A percentile compares a stretch with the other conserved stretches of the same genome.
These are phyloP conservation scores for Lasioglossum marginatum DNA, from an alignment of 2,888 invertebrate species.

Conservation along the genomic window DNA sequence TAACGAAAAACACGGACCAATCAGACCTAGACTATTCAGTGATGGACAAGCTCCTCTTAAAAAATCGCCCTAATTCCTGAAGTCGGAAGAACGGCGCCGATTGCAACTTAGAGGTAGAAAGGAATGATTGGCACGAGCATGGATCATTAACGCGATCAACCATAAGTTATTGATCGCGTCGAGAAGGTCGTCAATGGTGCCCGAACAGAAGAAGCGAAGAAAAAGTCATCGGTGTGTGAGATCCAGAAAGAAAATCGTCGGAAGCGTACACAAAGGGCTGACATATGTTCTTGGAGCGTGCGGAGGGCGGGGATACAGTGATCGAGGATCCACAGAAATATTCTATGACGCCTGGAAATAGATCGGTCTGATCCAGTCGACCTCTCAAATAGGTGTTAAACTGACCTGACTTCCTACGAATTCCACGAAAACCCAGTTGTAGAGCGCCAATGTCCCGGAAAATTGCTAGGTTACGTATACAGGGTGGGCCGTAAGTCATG, in stretches of 20 bases:
- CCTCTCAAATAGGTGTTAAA: conserved; percentile 70
- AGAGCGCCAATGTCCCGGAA: conserved; percentile 74
- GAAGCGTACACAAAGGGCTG: conserved; percentile 50
- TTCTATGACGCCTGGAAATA: conserved; percentile 24
- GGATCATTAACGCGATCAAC: conserved; percentile 75
- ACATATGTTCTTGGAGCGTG: conserved; percentile 71
- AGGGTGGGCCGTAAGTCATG: not conserved
- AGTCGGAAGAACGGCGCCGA: not conserved
- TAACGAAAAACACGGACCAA: too few relatives aligned
- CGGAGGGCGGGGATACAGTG: conserved; percentile 31
- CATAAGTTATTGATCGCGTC: conserved; percentile 70
- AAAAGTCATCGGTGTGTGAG: conserved; percentile 9
- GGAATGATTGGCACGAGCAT: conserved; percentile 49
- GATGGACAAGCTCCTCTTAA: not conserved
- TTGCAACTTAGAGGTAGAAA: not conserved
- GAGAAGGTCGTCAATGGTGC: conserved; percentile 37
- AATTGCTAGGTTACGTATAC: conserved; percentile 73
- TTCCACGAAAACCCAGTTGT: conserved; percentile 62
- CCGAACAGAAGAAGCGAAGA: conserved; percentile 25
- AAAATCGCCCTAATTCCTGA: not conserved
- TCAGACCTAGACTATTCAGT: too few relatives aligned
- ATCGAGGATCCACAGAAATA: conserved; percentile 19
- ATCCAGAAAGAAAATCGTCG: conserved; percentile 27
- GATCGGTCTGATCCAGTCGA: not conserved
- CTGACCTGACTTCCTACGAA: conserved; percentile 72